A percentile compares a stretch with the other conserved stretches of the same genome.
Evolutionary conservation across 1,140 invertebrate species (phyloP).

Genomic region (Saccostrea glomerata): DNA sequence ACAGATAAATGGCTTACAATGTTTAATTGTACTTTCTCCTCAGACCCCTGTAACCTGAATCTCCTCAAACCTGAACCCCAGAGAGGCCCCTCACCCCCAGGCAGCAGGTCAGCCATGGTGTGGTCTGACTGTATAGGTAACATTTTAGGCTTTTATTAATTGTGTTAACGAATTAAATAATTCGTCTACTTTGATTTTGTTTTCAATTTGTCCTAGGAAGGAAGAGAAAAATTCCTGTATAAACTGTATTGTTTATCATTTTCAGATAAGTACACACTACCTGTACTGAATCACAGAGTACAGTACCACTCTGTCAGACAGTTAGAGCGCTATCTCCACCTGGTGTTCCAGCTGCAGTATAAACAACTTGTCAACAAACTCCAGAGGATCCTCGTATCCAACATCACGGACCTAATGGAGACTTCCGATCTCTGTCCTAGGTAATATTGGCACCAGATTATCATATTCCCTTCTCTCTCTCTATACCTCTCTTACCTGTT

Average conservation of each 20-base stretch:
- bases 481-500: not conserved
- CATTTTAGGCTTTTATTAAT: too few species aligned
- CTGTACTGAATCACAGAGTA: not conserved
- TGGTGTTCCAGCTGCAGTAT: conserved; percentile 55
- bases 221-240: too few species aligned
- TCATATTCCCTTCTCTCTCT: not conserved
- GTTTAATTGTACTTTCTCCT: too few species aligned
- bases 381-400: conserved; percentile 8
- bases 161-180: too few species aligned
- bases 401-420: conserved; percentile 37
- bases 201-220: not conserved
- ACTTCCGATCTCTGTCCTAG: conserved; percentile 25
- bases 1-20: too few species aligned
- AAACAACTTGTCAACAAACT: conserved; percentile 38
- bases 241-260: not conserved
- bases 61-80: not conserved
- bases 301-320: conserved; percentile 43
- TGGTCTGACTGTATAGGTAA: not conserved
- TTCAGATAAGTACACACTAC: not conserved
- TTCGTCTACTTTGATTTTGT: not conserved
- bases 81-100: not conserved
- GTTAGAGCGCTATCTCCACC: conserved; percentile 37
- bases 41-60: not conserved
- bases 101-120: conserved; percentile 16
- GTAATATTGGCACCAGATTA: conserved; percentile 19